Evolutionary conservation across 2,888 invertebrate species (phyloP), one percentile per base, ranked within the genome.

Genomic region (Perizoma affinitatum): DNA sequence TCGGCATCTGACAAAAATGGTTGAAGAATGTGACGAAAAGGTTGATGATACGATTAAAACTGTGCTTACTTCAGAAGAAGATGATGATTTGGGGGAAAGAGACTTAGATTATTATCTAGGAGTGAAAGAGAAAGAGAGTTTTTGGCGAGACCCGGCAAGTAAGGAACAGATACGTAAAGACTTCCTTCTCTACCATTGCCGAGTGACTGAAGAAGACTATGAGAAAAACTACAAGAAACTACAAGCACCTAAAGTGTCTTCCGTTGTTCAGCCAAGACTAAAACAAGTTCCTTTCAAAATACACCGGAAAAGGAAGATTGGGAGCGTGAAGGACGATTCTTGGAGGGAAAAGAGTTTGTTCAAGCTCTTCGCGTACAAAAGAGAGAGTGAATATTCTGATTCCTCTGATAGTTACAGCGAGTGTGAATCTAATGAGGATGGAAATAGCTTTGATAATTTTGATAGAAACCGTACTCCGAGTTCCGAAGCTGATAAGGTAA

Each of bases 281-380:
- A 91, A 87, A 66, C 92, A 91, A 79, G 90, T 92, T 40, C 91
- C 92, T 59, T 91, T 92, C 65, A 90, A 88, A 71, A 90, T 92
- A 41, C 86, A 90, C 53, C 87, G 73, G 57, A 90, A 86, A 59
- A 81, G 78, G 36, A 88, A 80, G 62, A 73, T 73, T 5, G 76
- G 74, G 4, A 75, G 78, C 44, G 60, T 77, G 0, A 83, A 74
- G 65, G 89, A 89, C 9, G 90, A 89, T 59, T 84, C 86, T 4
- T 88, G 90, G 90, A 79, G 83, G 36, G 90, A 92, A 45, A 90
- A 84, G 54, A 78, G 87, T 0, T 82, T 90, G 55, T 90, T 91
- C 43, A 90, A 86, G 73, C 65, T 92, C 10, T 92, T 92, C 57
- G 74, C 80, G 0, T 82, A 83, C 42, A 85, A 78, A 72, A 79